Conservation (phyloP, 2,797 vertebrate genomes). For the Lithobates sylvaticus region DNA sequence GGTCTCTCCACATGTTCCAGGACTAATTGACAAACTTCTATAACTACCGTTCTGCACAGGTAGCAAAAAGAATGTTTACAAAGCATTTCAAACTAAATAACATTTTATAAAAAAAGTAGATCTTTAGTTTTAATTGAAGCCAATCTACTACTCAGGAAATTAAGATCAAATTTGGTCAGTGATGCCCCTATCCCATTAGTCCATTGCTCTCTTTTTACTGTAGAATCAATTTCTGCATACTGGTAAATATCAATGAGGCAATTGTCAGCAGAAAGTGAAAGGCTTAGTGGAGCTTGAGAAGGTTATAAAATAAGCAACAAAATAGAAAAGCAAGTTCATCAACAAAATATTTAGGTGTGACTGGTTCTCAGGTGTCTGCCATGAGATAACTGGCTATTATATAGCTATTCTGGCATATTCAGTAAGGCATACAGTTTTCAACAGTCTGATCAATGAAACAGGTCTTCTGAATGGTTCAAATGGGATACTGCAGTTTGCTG, state of each 20-base stretch:
- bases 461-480: not conserved
- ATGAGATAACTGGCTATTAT: not conserved
- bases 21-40: too few species aligned
- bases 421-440: not conserved
- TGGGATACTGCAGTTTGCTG: not conserved
- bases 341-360: constrained; percentile 25
- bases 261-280: constrained; percentile 67
- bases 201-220: constrained; percentile 75
- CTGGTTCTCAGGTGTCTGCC: not conserved
- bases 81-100: too few species aligned
- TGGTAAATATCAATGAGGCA: constrained; percentile 70
- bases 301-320: constrained; percentile 73
- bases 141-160: too few species aligned
- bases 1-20: too few species aligned
- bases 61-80: too few species aligned
- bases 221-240: constrained; percentile 69
- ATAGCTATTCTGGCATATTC: not conserved
- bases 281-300: constrained; percentile 69
- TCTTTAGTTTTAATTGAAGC: too few species aligned
- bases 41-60: too few species aligned
- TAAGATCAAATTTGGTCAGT: not conserved
- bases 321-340: constrained; percentile 81
- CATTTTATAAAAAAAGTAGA: too few species aligned
- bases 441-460: not conserved
- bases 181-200: constrained; percentile 75